Base-by-base conservation (phyloP, 1,140 invertebrate genomes). In the Zaprionus davidi region DNA sequence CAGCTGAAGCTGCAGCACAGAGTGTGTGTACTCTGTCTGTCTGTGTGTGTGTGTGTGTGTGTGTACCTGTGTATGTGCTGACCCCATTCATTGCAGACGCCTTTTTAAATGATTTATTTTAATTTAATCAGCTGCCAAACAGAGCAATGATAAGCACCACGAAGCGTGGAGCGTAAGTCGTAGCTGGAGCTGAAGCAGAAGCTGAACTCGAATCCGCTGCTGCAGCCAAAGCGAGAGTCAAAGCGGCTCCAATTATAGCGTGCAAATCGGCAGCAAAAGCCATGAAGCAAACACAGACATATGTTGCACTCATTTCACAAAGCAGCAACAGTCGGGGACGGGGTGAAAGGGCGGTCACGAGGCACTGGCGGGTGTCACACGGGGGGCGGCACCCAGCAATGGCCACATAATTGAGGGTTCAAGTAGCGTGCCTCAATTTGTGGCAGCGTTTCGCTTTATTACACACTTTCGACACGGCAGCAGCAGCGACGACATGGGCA, bases 331-430 rank as follows among this genome's bases (percentile, higher is more conserved):
- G 41, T 7, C n/a, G 38, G 38, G 38, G 15, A n/a, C 66, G 28
- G 46, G 15, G 55, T 20, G 20, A 24, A 28, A 51, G 55, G 28
- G 56, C 62, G 53, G 9, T 34, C 13, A 20, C 44, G 56, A 22
- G 62, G 9, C 31, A 34, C 31, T 11, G 24, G 31, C n/a, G 24
- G 26, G 56, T 44, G 41, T 44, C 15, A 22, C 28, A 51, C 34
- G 38, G 44, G 55, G 31, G 78, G 46, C 20, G 24, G 46, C 46
- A 51, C 20, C 58, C 78, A 71, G 78, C 78, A 79, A 90, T 73
- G 76, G 81, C 81, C 78, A 90, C 81, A 85, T 90, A 90, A 90
- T 90, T 88, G 84, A 88, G 85, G 84, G 85, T 81, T 88, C 85
- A 88, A 88, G 84, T 88, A 81, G 85, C 85, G 76, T 85, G 69